phyloP scores from a whole-genome alignment of 2,888 invertebrate genomes.

The Nudaria mundana region DNA sequence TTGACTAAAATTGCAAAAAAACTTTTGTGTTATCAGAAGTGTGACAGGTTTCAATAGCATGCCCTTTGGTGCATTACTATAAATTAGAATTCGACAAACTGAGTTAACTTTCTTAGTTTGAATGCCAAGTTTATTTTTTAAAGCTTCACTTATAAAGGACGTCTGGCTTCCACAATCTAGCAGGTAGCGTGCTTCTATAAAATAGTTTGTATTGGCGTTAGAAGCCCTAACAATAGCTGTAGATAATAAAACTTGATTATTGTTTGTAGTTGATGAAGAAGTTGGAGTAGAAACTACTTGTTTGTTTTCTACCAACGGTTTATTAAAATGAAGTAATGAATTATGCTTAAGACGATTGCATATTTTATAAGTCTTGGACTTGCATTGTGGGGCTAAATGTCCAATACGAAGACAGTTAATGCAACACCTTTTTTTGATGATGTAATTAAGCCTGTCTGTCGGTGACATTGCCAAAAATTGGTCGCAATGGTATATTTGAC shows the following conservation, averaged over 20 bases:
- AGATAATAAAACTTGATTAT: background rate
- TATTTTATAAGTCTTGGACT: constrained; percentile 14
- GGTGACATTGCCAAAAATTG: constrained; percentile 16
- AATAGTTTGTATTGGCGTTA: background rate
- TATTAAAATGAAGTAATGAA: constrained; percentile 23
- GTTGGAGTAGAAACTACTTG: constrained; percentile 15
- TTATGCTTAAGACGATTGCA: constrained; percentile 28
- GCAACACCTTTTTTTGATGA: too few relatives aligned
- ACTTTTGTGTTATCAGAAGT: too few relatives aligned
- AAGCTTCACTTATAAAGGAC: constrained; percentile 4
- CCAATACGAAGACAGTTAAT: constrained; percentile 14
- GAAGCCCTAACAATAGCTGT: background rate
- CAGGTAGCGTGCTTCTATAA: background rate
- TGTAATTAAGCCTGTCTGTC: constrained; percentile 16
- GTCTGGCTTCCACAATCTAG: constrained; percentile 3
- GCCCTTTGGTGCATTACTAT: constrained; percentile 1
- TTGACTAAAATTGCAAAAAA: too few relatives aligned
- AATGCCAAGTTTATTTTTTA: constrained; percentile 1
- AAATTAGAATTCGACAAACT: constrained; percentile 12
- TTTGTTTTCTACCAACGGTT: constrained; percentile 25
- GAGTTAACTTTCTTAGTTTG: background rate
- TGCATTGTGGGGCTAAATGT: constrained; percentile 21
- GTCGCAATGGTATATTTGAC: too few relatives aligned
- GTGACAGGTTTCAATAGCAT: too few relatives aligned
- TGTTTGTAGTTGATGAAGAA: too few relatives aligned